Evolutionary conservation across 2,888 invertebrate genomes (phyloP).

Genomic region (Scrobipalpa costella): DNA sequence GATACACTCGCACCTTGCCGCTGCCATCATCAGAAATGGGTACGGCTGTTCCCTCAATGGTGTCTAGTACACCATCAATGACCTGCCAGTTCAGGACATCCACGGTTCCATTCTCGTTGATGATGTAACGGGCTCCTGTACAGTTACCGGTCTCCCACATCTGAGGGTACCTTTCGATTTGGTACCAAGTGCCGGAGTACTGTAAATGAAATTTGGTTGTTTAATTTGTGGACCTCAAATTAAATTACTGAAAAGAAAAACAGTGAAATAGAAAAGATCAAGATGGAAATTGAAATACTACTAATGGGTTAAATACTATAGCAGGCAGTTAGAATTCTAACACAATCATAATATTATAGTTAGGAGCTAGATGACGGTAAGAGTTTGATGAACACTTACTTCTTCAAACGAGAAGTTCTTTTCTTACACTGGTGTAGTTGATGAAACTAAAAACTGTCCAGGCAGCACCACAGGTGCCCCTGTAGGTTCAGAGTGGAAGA

Average conservation of each 20-base stretch:
- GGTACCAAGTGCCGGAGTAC: conserved; percentile 72
- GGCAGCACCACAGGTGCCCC: conserved; percentile 57
- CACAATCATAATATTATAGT: no score
- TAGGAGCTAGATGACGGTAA: no score
- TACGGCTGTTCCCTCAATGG: conserved; percentile 55
- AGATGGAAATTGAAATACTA: no score
- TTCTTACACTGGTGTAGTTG: conserved; percentile 51
- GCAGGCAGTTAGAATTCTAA: no score
- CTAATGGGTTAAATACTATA: no score
- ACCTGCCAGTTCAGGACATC: conserved; percentile 65
- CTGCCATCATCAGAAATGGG: conserved; percentile 49
- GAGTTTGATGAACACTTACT: conserved; percentile 17
- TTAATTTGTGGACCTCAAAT: no score
- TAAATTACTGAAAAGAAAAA: no score
- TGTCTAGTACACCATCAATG: conserved; percentile 48
- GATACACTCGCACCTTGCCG: conserved; percentile 51
- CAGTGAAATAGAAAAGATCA: no score
- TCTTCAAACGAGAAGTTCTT: conserved; percentile 48
- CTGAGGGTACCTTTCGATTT: conserved; percentile 61
- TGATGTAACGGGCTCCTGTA: conserved; percentile 54
- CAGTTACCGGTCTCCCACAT: conserved; percentile 53
- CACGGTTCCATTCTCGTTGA: conserved; percentile 46
- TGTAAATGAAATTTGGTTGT: conserved; percentile 35
- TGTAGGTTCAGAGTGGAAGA: conserved; percentile 60
- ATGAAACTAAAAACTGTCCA: conserved; percentile 65